Evolutionary conservation across 2,113 vertebrate genomes (phyloP), one percentile per base, ranked within the genome.

Genomic region (Oreochromis tanganicae): DNA sequence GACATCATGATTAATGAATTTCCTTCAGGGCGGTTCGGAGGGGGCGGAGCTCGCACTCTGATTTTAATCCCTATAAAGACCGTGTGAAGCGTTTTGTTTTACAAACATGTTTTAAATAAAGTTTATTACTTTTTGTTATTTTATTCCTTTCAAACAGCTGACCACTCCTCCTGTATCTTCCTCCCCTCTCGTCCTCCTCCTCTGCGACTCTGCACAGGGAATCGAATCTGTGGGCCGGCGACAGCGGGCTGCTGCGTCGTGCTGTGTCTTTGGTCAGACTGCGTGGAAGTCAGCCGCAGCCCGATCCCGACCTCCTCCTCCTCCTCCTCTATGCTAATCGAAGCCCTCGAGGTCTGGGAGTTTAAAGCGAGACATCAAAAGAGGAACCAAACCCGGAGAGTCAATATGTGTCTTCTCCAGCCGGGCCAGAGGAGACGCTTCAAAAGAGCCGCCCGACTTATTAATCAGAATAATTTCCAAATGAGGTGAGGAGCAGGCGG

Each of bases 381-480:
- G 88, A 90, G 80, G 80, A 91, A 89, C 85, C 86, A 80, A 94
- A 92, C 89, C 85, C 73, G 0, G 29, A 92, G 90, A 91, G 92
- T 93, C 86, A 95, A 92, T 92, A 88, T 93, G 93, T 94, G 91
- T 83, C 80, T 94, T 92, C 83, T 93, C 93, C 92, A 91, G 91
- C 91, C 66, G 94, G 88, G 94, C 86, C 82, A 17, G 88, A 91
- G 57, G 89, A 86, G 27, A 48, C 24, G 79, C 93, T 92, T 95
- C 92, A 95, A 94, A 95, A 50, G 91, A 90, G 43, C 55, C 6
- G 29, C 81, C 21, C 38, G 10, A 46, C 34, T 89, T 86, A 89
- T 90, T 95, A 88, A 92, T 91, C 90, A 87, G 34, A 82, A 82
- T 90, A 7, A 87, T 90, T 92, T 92, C 81, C 81, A 93, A 94